These are phyloP conservation scores for Pandemis corylana DNA, from an alignment of 2,888 invertebrate genomes.

Conservation along the genomic window DNA sequence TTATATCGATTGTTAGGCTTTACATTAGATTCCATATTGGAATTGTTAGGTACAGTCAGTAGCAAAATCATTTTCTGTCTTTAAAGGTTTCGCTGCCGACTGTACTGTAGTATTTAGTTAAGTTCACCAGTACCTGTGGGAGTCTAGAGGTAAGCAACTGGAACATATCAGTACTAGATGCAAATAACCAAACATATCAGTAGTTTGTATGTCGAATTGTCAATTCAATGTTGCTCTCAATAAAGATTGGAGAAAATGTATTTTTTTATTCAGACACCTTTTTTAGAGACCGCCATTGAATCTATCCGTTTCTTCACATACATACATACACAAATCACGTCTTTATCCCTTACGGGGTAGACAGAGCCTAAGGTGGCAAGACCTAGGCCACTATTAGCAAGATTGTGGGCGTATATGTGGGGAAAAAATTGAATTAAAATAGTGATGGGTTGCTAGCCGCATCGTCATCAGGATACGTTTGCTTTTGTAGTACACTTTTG, in stretches of 20 bases:
- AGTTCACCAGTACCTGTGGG: constrained; percentile 40
- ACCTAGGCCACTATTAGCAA: no score
- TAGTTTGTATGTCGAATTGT: constrained; percentile 67
- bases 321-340: no score
- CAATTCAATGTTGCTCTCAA: constrained; percentile 70
- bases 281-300: no score
- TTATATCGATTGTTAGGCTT: constrained; percentile 28
- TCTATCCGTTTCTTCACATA: no score
- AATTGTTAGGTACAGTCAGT: constrained; percentile 2
- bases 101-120: constrained; percentile 16
- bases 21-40: constrained; percentile 25
- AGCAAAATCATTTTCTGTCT: background rate
- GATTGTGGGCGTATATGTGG: no score
- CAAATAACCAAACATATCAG: constrained; percentile 60
- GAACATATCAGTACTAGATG: constrained; percentile 15
- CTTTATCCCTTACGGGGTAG: no score
- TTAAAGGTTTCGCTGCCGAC: constrained; percentile 7
- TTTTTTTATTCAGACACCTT: constrained; percentile 41
- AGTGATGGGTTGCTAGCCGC: no score
- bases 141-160: constrained; percentile 20
- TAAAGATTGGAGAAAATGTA: constrained; percentile 28
- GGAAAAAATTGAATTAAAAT: no score
- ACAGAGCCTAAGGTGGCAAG: no score
- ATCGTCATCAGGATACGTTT: no score
- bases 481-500: no score